phyloP scores from a whole-genome alignment of 1,140 invertebrate species.

The Microplitis mediator region DNA sequence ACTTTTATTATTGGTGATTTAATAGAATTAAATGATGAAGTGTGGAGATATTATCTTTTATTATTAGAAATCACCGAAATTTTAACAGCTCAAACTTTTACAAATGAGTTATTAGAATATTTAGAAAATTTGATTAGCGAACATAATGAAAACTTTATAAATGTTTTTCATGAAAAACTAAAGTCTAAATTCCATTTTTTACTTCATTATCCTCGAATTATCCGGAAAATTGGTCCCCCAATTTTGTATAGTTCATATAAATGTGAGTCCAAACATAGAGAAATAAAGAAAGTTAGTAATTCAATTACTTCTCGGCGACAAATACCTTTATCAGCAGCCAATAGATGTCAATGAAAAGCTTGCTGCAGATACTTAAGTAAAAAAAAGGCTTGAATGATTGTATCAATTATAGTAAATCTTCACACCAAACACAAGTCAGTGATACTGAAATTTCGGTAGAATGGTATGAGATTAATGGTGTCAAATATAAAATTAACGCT shows the following conservation, averaged over 20 bases:
- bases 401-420: too few species aligned
- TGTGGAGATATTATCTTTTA: too few species aligned
- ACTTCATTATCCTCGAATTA: not conserved
- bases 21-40: too few species aligned
- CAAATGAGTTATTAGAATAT: too few species aligned
- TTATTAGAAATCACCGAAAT: too few species aligned
- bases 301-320: not conserved
- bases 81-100: too few species aligned
- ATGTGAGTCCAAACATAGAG: slow-evolving; percentile 13
- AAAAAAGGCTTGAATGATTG: not conserved
- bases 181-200: not conserved
- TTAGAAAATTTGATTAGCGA: too few species aligned
- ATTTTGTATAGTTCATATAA: not conserved
- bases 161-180: not conserved
- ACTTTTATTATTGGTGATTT: too few species aligned
- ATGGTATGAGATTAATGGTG: not conserved
- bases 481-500: not conserved
- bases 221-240: not conserved
- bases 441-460: too few species aligned
- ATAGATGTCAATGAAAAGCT: not conserved
- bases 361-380: not conserved
- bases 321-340: not conserved
- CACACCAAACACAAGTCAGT: too few species aligned
- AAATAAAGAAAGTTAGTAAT: not conserved
- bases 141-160: not conserved